Evolutionary conservation across 2,797 vertebrate genomes (phyloP).

Genomic region (Brachymystax lenok): DNA sequence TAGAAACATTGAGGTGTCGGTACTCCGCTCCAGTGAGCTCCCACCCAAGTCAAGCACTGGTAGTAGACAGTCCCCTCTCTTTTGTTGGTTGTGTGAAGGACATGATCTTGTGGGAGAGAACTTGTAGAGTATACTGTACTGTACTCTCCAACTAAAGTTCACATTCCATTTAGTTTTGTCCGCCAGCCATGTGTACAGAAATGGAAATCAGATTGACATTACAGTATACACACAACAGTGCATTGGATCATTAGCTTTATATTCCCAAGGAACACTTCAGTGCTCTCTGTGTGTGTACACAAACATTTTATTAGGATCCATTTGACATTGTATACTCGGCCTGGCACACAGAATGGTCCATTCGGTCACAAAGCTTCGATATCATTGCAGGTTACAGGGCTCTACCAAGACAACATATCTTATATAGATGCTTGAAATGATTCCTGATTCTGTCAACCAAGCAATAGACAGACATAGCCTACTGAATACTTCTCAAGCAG

Average conservation of each 20-base stretch:
- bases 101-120: background rate
- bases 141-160: background rate
- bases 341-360: background rate
- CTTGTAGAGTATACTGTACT: background rate
- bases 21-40: too few relatives aligned
- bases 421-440: background rate
- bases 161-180: constrained; percentile 6
- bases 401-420: too few relatives aligned
- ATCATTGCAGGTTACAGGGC: background rate
- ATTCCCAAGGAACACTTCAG: background rate
- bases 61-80: constrained; percentile 4
- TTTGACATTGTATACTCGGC: background rate
- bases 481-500: background rate
- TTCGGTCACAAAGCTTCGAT: background rate
- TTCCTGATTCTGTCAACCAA: background rate
- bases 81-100: constrained; percentile 6
- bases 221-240: background rate
- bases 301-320: constrained; percentile 5
- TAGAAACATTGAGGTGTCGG: too few relatives aligned
- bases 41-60: constrained; percentile 26
- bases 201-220: constrained; percentile 12
- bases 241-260: background rate
- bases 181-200: constrained; percentile 5
- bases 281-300: constrained; percentile 3
- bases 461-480: background rate